Evolutionary conservation across 2,888 invertebrate genomes (phyloP), one percentile per base, ranked within the genome.

Genomic region (Apoderus coryli): DNA sequence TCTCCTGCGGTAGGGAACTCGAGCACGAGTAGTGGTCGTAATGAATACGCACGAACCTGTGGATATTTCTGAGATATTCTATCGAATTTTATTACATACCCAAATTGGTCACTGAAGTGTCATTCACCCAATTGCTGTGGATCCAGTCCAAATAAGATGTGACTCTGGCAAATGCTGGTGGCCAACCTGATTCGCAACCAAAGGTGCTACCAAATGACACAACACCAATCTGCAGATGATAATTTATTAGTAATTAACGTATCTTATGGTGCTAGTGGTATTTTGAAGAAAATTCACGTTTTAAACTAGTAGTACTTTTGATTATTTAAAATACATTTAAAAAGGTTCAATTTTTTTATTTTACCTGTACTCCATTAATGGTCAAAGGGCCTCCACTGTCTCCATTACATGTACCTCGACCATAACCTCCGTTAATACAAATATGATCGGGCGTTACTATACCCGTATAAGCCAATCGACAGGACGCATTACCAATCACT

Each of bases 351-450:
- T n/a, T n/a, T n/a, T n/a, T n/a, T n/a, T n/a, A n/a, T n/a, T n/a
- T 35, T 39, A 46, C 46, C 43, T 40, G 40, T 22, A 38, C 37
- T 10, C 41, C 42, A n/a, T 38, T 37, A 9, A 42, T 28, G 2
- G 40, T 42, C 23, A 43, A 29, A 11, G 49, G 41, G 10, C 59
- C 60, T 26, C 58, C 59, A 4, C 62, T 61, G 37, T 63, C 63
- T 0, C 63, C 64, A 22, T 59, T 62, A 38, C 68, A 68, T 2
- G 63, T 62, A 0, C 64, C 61, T 10, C 52, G 56, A 1, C 56
- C 54, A 0, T 50, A 49, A 1, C 40, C 34, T 0, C 65, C 67
- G 10, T 53, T 50, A 22, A 61, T 59, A 38, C 67, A 69, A 9
- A 69, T 42, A 37, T 66, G 63, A 31, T 57, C 59, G 4, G 45